Conservation (phyloP, 2,888 invertebrate species). For the Idaea dimidiata region DNA sequence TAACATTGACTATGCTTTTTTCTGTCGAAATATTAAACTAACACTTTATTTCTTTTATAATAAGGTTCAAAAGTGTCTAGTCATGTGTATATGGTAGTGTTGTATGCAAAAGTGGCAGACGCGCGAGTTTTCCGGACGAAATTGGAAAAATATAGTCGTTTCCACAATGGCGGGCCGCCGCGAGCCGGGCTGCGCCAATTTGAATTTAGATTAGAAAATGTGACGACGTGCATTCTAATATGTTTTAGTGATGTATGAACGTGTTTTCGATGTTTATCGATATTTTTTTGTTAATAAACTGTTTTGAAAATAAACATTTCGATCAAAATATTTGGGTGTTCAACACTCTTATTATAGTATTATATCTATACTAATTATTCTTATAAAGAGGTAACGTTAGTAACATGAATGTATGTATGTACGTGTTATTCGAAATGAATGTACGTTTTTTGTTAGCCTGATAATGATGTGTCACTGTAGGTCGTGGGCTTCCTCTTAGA, state of each 20-base stretch:
- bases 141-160: constrained; percentile 77
- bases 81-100: constrained; percentile 18
- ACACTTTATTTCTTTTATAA: neutral
- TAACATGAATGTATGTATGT: no score
- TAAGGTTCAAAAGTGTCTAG: constrained; percentile 27
- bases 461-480: no score
- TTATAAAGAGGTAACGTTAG: no score
- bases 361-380: no score
- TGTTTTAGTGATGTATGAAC: constrained; percentile 50
- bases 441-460: no score
- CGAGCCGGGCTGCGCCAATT: constrained; percentile 63
- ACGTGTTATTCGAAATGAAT: no score
- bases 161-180: constrained; percentile 65
- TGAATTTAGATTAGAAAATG: constrained; percentile 80
- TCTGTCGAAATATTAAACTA: constrained; percentile 10
- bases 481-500: no score
- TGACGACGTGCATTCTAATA: constrained; percentile 73
- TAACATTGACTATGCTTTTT: constrained; percentile 40
- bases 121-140: constrained; percentile 68
- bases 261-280: constrained; percentile 6
- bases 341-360: no score
- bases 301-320: neutral
- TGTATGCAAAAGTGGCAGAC: constrained; percentile 51
- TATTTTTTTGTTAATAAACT: constrained; percentile 6
- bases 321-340: no score